Percentiles rank a stretch among this genome's conserved stretches.
These are phyloP conservation scores for Drosophila quasianomalipes DNA, from an alignment of 2,888 invertebrate genomes.

Conservation along the genomic window DNA sequence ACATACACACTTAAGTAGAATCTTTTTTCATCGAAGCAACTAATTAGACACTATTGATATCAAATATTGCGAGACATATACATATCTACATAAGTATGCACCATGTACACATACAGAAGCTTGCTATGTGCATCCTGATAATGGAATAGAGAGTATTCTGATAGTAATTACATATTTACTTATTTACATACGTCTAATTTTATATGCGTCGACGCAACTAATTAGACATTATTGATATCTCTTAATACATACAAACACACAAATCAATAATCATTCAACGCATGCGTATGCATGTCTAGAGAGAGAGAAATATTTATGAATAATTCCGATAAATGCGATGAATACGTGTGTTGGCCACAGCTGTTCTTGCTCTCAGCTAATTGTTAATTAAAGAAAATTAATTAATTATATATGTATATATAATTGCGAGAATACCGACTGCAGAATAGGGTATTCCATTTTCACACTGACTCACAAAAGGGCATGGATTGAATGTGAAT, in stretches of 20 bases:
- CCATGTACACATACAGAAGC: background rate
- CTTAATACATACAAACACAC: conserved; percentile 3
- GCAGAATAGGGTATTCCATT: background rate
- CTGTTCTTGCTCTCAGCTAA: conserved; percentile 35
- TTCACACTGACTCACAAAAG: conserved; percentile 6
- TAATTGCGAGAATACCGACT: background rate
- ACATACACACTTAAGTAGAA: background rate
- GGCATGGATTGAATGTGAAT: conserved; percentile 9
- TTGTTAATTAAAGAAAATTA: conserved; percentile 12
- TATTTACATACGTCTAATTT: background rate
- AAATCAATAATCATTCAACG: conserved; percentile 17
- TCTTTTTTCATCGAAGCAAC: background rate
- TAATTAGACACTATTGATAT: conserved; percentile 24
- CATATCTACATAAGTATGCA: background rate
- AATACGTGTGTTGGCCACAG: conserved; percentile 14
- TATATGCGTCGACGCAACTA: background rate
- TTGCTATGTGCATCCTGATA: background rate
- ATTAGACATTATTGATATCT: conserved; percentile 23
- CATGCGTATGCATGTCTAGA: background rate
- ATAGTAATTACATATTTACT: background rate
- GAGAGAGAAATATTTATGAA: background rate
- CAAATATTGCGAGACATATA: background rate
- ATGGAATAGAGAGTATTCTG: background rate
- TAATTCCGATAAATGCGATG: background rate
- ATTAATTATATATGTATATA: background rate